These are phyloP conservation scores for Vicugna pacos DNA, from an alignment of 2,113 vertebrate species.

Conservation along the genomic window DNA sequence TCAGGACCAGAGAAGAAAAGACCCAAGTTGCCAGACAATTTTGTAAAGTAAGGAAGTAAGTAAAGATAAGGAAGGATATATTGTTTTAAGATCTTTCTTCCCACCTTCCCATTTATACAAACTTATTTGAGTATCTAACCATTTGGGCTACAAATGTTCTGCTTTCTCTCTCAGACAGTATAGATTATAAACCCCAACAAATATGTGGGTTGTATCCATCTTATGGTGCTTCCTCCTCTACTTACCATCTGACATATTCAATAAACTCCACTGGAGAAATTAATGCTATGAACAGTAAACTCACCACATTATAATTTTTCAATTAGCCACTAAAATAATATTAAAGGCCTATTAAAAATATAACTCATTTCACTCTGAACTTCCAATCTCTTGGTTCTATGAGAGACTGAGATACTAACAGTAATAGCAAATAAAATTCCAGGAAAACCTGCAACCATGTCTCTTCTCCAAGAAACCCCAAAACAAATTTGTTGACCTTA, in stretches of 20 bases:
- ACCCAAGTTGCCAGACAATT: background rate
- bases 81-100: slow-evolving; percentile 37
- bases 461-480: background rate
- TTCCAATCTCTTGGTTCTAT: background rate
- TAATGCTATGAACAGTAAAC: background rate
- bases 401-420: slow-evolving; percentile 2
- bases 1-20: slow-evolving; percentile 3
- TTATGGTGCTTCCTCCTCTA: background rate
- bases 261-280: background rate
- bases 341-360: background rate
- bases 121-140: slow-evolving; percentile 34
- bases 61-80: slow-evolving; percentile 19
- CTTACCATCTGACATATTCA: background rate
- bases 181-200: background rate
- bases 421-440: slow-evolving; percentile 34
- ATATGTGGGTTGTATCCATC: background rate
- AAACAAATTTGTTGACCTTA: background rate
- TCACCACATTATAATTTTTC: background rate
- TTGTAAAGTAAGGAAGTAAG: background rate
- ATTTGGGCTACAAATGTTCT: background rate
- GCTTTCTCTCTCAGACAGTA: background rate
- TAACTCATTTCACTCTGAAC: slow-evolving; percentile 32
- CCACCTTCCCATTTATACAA: background rate
- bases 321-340: background rate
- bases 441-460: background rate